phyloP scores from a whole-genome alignment of 2,888 invertebrate genomes.

The Tenthredo livida region DNA sequence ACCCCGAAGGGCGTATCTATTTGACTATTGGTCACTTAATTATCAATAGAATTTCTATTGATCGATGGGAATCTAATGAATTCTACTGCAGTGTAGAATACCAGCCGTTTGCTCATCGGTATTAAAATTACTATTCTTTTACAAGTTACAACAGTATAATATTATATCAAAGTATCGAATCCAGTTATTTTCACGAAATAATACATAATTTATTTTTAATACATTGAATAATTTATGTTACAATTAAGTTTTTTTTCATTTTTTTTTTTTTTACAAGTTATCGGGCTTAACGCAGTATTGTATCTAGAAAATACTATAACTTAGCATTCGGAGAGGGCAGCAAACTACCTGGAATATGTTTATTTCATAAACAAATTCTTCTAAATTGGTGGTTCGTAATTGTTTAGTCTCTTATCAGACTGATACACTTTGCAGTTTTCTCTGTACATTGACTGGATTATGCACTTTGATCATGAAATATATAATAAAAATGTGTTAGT shows the following conservation, averaged over 20 bases:
- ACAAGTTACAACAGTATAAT: slow-evolving; percentile 31
- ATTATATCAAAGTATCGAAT: slow-evolving; percentile 20
- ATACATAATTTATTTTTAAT: slow-evolving; percentile 12
- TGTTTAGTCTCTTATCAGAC: slow-evolving; percentile 5
- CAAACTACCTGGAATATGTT: slow-evolving; percentile 8
- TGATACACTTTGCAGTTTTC: slow-evolving; percentile 11
- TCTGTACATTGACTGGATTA: slow-evolving; percentile 44
- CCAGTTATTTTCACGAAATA: slow-evolving; percentile 41
- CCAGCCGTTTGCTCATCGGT: slow-evolving; percentile 42
- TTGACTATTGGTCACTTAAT: slow-evolving; percentile 65
- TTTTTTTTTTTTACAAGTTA: slow-evolving; percentile 24
- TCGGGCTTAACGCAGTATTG: neutral
- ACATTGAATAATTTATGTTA: slow-evolving; percentile 24
- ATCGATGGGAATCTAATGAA: slow-evolving; percentile 63
- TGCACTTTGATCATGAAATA: slow-evolving; percentile 37
- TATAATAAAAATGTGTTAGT: slow-evolving; percentile 29
- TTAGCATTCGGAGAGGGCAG: neutral
- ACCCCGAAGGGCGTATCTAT: slow-evolving; percentile 68
- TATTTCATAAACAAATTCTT: slow-evolving; percentile 8
- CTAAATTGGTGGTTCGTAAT: neutral
- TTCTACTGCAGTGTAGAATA: slow-evolving; percentile 55
- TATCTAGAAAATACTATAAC: slow-evolving; percentile 21
- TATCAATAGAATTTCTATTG: slow-evolving; percentile 64
- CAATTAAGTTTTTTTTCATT: slow-evolving; percentile 19
- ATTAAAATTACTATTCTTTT: slow-evolving; percentile 31